Conservation (phyloP, 2,113 vertebrate species). For the Lathamus discolor region DNA sequence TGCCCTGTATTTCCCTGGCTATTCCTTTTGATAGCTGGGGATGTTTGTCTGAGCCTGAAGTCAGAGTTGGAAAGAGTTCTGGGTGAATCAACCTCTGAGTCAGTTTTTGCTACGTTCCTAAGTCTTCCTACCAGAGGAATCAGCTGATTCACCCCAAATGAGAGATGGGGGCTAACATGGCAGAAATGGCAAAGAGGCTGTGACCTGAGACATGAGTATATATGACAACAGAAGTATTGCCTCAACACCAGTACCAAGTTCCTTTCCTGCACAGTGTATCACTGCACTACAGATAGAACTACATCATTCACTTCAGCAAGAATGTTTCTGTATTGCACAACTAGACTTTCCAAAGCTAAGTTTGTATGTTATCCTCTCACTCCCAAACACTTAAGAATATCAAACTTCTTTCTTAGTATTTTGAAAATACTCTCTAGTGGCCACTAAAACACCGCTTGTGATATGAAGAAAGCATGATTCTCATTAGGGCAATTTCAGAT, state of each 20-base stretch:
- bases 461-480: background rate
- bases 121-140: background rate
- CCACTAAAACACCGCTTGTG: background rate
- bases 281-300: background rate
- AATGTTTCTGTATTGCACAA: background rate
- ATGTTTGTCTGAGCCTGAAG: background rate
- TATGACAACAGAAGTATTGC: background rate
- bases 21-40: background rate
- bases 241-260: background rate
- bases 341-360: background rate
- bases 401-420: background rate
- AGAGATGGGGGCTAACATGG: background rate
- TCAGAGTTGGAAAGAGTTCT: background rate
- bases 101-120: background rate
- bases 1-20: background rate
- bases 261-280: background rate
- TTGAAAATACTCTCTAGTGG: background rate
- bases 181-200: background rate
- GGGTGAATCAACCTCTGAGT: background rate
- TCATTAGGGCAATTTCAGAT: background rate
- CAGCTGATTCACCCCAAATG: background rate
- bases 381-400: background rate
- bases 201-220: background rate
- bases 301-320: background rate
- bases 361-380: background rate